Conservation (phyloP, 1,140 invertebrate genomes). For the Thereuonema tuberculata region DNA sequence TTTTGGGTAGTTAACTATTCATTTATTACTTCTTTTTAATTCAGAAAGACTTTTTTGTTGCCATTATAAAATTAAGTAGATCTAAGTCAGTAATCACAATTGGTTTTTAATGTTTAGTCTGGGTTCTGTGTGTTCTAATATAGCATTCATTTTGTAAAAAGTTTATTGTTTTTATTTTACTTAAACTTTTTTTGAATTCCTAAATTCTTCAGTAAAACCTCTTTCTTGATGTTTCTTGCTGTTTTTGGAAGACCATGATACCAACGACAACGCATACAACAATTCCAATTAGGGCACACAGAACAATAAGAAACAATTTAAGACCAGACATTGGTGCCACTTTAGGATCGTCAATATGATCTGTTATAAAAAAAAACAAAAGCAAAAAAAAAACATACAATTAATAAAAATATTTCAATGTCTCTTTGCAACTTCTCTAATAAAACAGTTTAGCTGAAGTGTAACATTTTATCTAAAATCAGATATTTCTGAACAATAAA, state of each 20-base stretch:
- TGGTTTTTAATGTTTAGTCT: no score
- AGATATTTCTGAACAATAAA: no score
- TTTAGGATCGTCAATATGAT: conserved; percentile 75
- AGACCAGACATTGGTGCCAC: conserved; percentile 62
- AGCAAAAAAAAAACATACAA: conserved; percentile 13
- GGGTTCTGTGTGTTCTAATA: no score
- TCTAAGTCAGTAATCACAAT: no score
- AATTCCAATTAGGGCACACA: conserved; percentile 58
- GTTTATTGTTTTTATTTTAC: no score
- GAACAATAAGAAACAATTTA: conserved; percentile 74
- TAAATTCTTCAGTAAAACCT: conserved; percentile 76
- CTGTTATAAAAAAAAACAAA: conserved; percentile 33
- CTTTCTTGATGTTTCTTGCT: conserved; percentile 74
- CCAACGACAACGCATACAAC: conserved; percentile 67
- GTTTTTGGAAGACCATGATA: conserved; percentile 82
- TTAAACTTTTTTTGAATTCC: no score
- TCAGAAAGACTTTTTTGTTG: no score
- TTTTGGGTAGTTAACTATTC: no score
- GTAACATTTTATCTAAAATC: neutral
- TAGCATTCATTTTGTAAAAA: no score
- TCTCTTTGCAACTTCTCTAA: neutral
- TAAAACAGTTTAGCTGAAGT: no score
- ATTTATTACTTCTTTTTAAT: no score
- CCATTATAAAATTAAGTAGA: no score
- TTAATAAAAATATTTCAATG: neutral